Base-by-base conservation (phyloP, 2,113 vertebrate species). In the Sylvilagus bachmani region DNA sequence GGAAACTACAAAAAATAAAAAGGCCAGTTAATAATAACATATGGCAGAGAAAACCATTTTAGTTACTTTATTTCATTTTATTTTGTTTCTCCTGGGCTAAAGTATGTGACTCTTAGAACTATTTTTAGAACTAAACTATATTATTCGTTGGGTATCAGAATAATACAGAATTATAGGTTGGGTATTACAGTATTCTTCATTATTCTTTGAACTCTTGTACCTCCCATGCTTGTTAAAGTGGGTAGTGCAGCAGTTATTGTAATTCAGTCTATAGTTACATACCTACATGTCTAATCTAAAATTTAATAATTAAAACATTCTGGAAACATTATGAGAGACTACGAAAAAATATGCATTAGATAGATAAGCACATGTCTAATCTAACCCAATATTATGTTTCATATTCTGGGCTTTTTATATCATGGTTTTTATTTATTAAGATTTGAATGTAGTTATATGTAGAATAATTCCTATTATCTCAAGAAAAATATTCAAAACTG, bases 21-120 rank as follows among this genome's bases (percentile, higher is more conserved):
- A 91, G 69, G 25, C 51, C 69, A 90, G 49, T 64, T 97, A 97
- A 96, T 96, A 96, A 94, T 92, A 97, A 88, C 73, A 79, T n/a
- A 85, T 33, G 25, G 19, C 64, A 55, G 49, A 91, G 51, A 49
- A 95, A 90, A 93, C 71, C 4, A 31, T 95, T 80, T 49, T 85
- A 64, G 53, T 84, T 92, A 70, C 36, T 82, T 95, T 82, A 53
- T 85, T 90, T 91, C 66, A 25, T 89, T 95, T 74, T n/a, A 74
- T 81, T 95, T 85, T 82, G 14, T 78, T 53, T 67, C 81, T 71
- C 67, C 61, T 90, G 51, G 31, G 21, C 44, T 79, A 38, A 90
- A 71, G 55, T 24, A 25, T 10, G 16, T 88, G 38, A 79, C 33
- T 86, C 92, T 86, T 27, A 73, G n/a, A 84, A 64, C 19, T 51